Base-by-base conservation (phyloP, 2,113 vertebrate genomes). In the Furnarius figulus region DNA sequence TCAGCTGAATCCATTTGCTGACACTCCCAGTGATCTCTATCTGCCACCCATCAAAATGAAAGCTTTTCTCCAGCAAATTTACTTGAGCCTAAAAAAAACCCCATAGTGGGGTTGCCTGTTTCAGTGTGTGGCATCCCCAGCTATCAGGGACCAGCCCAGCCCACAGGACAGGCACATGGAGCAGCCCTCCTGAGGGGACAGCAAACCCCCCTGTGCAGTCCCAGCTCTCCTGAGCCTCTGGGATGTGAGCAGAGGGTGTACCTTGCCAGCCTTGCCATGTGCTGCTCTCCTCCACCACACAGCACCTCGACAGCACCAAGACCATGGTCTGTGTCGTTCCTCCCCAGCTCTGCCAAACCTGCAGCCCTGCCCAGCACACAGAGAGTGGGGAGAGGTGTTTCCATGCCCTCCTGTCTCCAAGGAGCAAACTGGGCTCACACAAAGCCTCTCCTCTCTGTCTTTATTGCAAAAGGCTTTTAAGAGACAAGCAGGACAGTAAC, bases 361-460 rank as follows among this genome's bases (percentile, higher is more conserved):
- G 4, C 71, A 47, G 87, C 63, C 39, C 58, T 80, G 24, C 72
- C 46, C 37, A 9, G 47, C 70, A n/a, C 30, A 23, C 0, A 6
- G 50, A 12, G 75, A 12, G 49, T 1, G 8, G 28, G 1, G 12
- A 33, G 67, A 79, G 31, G 53, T 27, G 8, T 50, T 52, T 31
- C 7, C 35, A 12, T 2, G 7, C 24, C 81, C 16, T 16, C 14
- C 19, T 16, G 70, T 84, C 86, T 95, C 94, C 83, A 65, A 73
- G 93, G 85, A 96, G 94, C 94, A 79, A 21, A 73, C 52, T 85
- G 52, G 62, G 77, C 90, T 89, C 81, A 19, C 78, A 52, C 49
- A 87, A 94, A 95, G 61, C 77, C 65, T 94, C n/a, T 46, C 39
- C 74, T 75, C 77, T 31, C 65, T 9, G 16, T 23, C 24, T 68